Conservation (phyloP, 2,113 vertebrate genomes). For the Corythaeola cristata region DNA sequence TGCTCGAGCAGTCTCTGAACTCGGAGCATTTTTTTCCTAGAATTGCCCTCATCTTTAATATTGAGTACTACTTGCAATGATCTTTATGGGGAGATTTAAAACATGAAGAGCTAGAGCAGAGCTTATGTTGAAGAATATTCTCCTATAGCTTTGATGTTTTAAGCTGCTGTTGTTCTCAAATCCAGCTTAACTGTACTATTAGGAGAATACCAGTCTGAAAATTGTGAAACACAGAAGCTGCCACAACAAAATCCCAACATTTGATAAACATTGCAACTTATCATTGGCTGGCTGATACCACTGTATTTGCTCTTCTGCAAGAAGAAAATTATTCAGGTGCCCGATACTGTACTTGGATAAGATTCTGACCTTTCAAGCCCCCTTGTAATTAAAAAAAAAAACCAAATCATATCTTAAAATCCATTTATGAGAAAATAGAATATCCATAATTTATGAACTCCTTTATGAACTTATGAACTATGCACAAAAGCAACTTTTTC, state of each 20-base stretch:
- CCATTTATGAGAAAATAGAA: background rate
- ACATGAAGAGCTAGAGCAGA: background rate
- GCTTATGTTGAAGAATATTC: background rate
- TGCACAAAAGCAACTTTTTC: background rate
- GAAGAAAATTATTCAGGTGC: background rate
- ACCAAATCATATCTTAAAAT: background rate
- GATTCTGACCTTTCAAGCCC: background rate
- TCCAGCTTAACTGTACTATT: background rate
- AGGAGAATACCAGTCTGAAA: background rate
- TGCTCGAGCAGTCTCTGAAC: background rate
- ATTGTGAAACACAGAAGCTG: background rate
- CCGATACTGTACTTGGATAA: background rate
- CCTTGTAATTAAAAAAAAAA: background rate
- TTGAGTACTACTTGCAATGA: background rate
- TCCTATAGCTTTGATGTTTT: background rate
- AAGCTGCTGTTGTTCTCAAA: constrained; percentile 1
- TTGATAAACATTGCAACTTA: background rate
- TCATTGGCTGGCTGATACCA: background rate
- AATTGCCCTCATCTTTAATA: background rate
- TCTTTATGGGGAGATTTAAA: background rate
- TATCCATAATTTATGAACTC: background rate
- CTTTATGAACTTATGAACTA: background rate
- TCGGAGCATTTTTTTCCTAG: background rate
- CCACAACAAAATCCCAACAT: background rate
- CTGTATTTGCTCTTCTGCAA: background rate